Conservation (phyloP, 1,140 invertebrate genomes). For the Neelides sp. region DNA sequence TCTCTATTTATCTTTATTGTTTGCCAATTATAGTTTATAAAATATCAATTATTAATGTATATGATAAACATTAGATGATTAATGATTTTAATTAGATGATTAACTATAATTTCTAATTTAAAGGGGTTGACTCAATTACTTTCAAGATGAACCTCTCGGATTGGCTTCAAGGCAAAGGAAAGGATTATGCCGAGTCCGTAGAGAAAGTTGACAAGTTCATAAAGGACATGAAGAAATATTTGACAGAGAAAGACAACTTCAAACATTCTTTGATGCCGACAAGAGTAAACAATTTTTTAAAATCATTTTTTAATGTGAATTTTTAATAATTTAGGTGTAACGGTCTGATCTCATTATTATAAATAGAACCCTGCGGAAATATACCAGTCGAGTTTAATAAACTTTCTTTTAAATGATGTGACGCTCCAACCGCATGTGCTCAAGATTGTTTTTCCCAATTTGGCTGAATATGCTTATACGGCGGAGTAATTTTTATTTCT, state of each 20-base stretch:
- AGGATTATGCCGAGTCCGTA: neutral
- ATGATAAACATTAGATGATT: neutral
- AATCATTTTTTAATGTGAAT: neutral
- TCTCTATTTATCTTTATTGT: neutral
- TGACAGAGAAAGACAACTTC: constrained; percentile 12
- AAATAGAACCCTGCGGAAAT: constrained; percentile 14
- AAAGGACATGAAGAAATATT: constrained; percentile 14
- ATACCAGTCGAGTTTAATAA: constrained; percentile 18
- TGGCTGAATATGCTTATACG: constrained; percentile 9
- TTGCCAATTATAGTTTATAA: too few species aligned
- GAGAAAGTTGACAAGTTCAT: constrained; percentile 14
- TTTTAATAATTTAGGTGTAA: neutral
- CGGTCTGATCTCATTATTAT: neutral
- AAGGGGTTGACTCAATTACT: constrained; percentile 12
- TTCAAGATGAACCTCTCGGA: constrained; percentile 20
- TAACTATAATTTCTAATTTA: neutral
- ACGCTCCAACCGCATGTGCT: constrained; percentile 16
- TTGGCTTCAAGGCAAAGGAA: constrained; percentile 14
- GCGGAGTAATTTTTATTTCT: constrained; percentile 9
- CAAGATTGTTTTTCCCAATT: constrained; percentile 8
- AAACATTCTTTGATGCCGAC: constrained; percentile 15
- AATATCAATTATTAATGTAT: too few species aligned
- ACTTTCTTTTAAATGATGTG: constrained; percentile 12
- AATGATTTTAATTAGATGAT: neutral
- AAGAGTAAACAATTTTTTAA: constrained; percentile 5